phyloP scores from a whole-genome alignment of 2,113 vertebrate genomes.

The Cyprinodon variegatus region DNA sequence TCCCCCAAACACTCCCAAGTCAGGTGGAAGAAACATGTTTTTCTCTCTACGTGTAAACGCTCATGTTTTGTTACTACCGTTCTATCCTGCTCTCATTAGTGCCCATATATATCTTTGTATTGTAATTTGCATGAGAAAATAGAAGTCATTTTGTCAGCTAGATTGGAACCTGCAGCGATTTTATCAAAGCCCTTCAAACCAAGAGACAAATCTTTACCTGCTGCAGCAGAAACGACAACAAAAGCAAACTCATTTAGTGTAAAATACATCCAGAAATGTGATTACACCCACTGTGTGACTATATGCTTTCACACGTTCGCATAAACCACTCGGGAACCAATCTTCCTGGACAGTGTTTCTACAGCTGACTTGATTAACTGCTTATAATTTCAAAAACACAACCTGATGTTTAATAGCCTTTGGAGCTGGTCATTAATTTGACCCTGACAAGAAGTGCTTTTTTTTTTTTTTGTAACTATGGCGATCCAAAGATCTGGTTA shows the following conservation, averaged over 20 bases:
- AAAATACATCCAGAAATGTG: neutral
- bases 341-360: neutral
- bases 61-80: no score
- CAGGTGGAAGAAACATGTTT: no score
- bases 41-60: no score
- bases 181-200: neutral
- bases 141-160: neutral
- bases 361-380: neutral
- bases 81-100: neutral
- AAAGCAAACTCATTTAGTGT: neutral
- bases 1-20: neutral
- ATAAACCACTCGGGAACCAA: neutral
- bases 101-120: neutral
- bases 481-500: neutral
- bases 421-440: neutral
- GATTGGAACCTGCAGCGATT: neutral
- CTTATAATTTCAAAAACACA: neutral
- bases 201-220: neutral
- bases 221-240: neutral
- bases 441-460: neutral
- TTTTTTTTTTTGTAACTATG: neutral
- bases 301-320: neutral
- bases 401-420: neutral
- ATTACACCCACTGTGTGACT: neutral
- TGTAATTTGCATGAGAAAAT: neutral